These are phyloP conservation scores for Sterrhoptilus dennistouni DNA, from an alignment of 2,113 vertebrate species.

Conservation along the genomic window DNA sequence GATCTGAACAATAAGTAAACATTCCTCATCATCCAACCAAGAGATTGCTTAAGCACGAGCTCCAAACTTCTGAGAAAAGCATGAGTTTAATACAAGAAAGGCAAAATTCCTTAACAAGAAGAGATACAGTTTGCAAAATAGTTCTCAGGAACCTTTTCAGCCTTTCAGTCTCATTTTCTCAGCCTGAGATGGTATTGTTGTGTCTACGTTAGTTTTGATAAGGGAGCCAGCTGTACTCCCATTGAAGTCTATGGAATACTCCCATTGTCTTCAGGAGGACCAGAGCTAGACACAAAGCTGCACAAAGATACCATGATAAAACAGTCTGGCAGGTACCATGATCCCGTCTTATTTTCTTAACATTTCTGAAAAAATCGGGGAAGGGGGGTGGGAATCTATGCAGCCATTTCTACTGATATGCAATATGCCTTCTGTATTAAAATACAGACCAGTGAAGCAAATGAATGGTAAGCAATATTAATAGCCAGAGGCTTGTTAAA, in stretches of 20 bases:
- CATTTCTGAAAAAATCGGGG: neutral
- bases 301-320: neutral
- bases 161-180: conserved; percentile 13
- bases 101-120: conserved; percentile 44
- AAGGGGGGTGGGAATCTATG: fast-evolving
- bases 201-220: neutral
- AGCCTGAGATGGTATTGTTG: neutral
- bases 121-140: conserved; percentile 9
- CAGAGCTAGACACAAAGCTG: neutral
- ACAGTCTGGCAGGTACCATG: neutral
- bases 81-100: conserved; percentile 8
- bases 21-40: conserved; percentile 23
- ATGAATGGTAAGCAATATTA: neutral
- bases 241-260: neutral
- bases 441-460: neutral
- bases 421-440: neutral
- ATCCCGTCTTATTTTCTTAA: conserved; percentile 1
- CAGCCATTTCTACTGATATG: neutral
- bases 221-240: neutral
- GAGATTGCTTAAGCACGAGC: conserved; percentile 10
- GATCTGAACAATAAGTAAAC: conserved; percentile 50
- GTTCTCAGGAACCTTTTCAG: conserved; percentile 11
- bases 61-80: conserved; percentile 19
- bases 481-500: neutral
- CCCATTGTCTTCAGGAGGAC: neutral